Evolutionary conservation across 2,888 invertebrate genomes (phyloP).

Genomic region (Drosophila birchii): DNA sequence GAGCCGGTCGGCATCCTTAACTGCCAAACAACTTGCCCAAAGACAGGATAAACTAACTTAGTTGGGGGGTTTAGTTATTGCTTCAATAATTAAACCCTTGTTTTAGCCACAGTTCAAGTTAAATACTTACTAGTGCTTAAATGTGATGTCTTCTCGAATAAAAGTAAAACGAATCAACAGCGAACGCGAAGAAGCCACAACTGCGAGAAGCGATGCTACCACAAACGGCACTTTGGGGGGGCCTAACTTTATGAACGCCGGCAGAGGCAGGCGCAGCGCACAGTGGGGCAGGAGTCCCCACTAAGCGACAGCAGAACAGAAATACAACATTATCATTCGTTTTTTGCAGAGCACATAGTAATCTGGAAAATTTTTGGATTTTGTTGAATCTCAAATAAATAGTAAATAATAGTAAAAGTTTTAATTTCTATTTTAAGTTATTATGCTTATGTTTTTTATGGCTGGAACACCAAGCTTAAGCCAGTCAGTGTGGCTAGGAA

Average conservation of each 20-base stretch:
- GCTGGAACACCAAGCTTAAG: background rate
- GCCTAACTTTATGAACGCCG: constrained; percentile 8
- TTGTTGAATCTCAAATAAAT: background rate
- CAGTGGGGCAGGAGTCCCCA: constrained; percentile 6
- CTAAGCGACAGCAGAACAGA: no score
- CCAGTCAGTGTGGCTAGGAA: background rate
- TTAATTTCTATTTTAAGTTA: background rate
- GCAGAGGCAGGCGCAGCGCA: constrained; percentile 20
- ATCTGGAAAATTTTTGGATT: background rate
- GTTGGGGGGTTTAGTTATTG: background rate
- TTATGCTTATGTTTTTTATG: background rate
- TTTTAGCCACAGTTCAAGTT: background rate
- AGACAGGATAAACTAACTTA: background rate
- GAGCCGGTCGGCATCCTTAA: constrained; percentile 12
- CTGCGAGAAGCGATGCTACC: constrained; percentile 34
- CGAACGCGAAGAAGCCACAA: constrained; percentile 7
- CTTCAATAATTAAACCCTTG: background rate
- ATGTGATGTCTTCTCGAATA: background rate
- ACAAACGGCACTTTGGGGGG: constrained; percentile 13
- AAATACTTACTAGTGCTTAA: constrained; percentile 17
- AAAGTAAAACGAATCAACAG: constrained; percentile 1
- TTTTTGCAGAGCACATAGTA: background rate
- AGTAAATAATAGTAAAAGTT: background rate
- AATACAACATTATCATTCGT: background rate
- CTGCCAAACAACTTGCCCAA: background rate